Evolutionary conservation across 2,888 invertebrate species (phyloP).

Genomic region (Drosophila silvestris): DNA sequence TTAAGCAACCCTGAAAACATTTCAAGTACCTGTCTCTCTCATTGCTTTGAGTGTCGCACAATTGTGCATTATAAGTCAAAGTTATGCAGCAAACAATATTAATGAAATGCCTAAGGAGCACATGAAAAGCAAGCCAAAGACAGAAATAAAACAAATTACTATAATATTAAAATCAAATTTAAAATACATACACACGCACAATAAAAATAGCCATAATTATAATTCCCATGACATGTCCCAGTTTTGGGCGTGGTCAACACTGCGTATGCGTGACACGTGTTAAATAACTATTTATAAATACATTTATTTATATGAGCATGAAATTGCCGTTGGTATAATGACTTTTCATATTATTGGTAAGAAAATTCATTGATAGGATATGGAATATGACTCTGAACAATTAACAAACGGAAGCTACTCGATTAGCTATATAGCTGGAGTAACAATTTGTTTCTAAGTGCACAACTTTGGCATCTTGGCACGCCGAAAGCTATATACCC

Average conservation of each 20-base stretch:
- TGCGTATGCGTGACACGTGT: slow-evolving; percentile 39
- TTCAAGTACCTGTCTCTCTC: slow-evolving; percentile 17
- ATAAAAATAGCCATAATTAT: not conserved
- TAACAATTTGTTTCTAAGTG: not conserved
- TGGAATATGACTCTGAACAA: not conserved
- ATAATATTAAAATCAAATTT: slow-evolving; percentile 33
- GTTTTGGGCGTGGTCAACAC: slow-evolving; percentile 23
- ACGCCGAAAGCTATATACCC: not conserved
- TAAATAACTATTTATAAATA: not conserved
- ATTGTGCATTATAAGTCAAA: slow-evolving; percentile 3
- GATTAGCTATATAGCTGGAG: not conserved
- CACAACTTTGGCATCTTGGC: too few species aligned
- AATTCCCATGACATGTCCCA: not conserved
- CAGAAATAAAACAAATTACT: slow-evolving; percentile 36
- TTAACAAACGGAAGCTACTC: not conserved
- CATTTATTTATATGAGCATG: not conserved
- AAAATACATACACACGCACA: not conserved
- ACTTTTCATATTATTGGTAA: not conserved
- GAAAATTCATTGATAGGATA: not conserved
- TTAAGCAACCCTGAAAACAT: slow-evolving; percentile 16
- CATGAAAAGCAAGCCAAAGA: slow-evolving; percentile 26
- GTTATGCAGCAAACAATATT: slow-evolving; percentile 20
- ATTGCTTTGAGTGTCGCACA: slow-evolving; percentile 8
- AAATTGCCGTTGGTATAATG: too few species aligned
- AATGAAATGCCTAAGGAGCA: slow-evolving; percentile 40